Conservation (phyloP, 2,113 vertebrate species). For the Lepus europaeus region DNA sequence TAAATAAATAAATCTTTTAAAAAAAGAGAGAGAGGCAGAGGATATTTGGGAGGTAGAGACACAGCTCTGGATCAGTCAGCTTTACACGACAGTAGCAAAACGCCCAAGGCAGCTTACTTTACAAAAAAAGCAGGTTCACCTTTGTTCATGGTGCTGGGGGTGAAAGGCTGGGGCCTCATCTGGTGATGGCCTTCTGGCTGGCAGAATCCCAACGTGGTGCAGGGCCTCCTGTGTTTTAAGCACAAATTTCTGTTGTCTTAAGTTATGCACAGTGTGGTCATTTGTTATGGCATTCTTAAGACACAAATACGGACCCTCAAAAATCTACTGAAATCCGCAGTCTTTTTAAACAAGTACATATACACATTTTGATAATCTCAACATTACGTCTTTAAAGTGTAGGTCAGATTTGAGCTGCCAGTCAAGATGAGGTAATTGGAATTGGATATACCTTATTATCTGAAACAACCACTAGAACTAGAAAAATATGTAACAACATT, state of each 20-base stretch:
- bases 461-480: not conserved
- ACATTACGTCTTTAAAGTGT: not conserved
- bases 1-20: too few relatives aligned
- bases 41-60: too few relatives aligned
- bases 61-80: too few relatives aligned
- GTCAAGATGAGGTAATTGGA: not conserved
- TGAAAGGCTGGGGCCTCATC: too few relatives aligned
- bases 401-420: not conserved
- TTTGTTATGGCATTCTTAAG: not conserved
- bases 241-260: not conserved
- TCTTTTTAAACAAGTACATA: not conserved
- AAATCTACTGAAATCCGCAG: not conserved
- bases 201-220: too few relatives aligned
- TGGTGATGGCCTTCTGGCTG: too few relatives aligned
- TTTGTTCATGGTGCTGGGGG: too few relatives aligned
- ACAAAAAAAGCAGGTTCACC: too few relatives aligned
- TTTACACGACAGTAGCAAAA: too few relatives aligned
- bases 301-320: not conserved
- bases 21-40: not conserved
- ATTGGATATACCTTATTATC: not conserved
- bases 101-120: too few relatives aligned
- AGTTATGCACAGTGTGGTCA: not conserved
- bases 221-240: too few relatives aligned
- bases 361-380: not conserved
- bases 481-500: not conserved